Evolutionary conservation across 2,797 vertebrate species (phyloP), one percentile per base, ranked within the genome.

Genomic region (Sylvia borin): DNA sequence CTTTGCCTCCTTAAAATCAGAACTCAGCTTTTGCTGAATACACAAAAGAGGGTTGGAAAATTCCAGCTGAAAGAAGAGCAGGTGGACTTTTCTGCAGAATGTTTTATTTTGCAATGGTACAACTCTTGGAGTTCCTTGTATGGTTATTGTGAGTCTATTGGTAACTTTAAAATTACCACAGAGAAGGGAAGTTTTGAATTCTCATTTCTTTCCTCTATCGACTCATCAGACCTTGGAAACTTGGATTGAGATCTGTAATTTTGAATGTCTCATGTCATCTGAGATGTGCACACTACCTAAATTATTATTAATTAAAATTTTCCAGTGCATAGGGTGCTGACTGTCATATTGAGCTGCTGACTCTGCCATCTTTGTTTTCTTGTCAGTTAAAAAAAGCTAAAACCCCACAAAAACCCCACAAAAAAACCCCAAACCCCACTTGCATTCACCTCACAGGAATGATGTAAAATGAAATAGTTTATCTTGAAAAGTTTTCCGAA

Each of bases 351-450:
- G 43, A 70, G 19, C 38, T 86, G 62, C 25, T 78, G 50, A 61
- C 36, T 3, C 54, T 94, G 13, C 26, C 31, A 26, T 34, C 24
- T 72, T 50, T 15, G 6, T 45, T 80, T 67, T 36, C 43, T 85
- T 10, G 26, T 58, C n/a, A 55, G n/a, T 53, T 66, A 14, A 72
- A 89, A 58, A 57, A 36, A 17, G 1, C 1, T 21, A 10, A 25
- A 22, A 19, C 10, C 2, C 9, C 7, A 8, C 3, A 5, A 19
- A 48, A 42, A 48, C 25, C 1, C 2, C 25, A 40, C 19, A 34
- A 47, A 27, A 65, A 75, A 57, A 26, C 0, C 7, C 5, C 47
- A 47, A 34, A 54, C 16, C 8, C 29, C 18, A 29, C 31, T 42
- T 51, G 27, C 42, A 38, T 71, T 93, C 50, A 88, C 4, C 22